Base-by-base conservation (phyloP, 1,140 invertebrate genomes). In the Uloborus diversus region DNA sequence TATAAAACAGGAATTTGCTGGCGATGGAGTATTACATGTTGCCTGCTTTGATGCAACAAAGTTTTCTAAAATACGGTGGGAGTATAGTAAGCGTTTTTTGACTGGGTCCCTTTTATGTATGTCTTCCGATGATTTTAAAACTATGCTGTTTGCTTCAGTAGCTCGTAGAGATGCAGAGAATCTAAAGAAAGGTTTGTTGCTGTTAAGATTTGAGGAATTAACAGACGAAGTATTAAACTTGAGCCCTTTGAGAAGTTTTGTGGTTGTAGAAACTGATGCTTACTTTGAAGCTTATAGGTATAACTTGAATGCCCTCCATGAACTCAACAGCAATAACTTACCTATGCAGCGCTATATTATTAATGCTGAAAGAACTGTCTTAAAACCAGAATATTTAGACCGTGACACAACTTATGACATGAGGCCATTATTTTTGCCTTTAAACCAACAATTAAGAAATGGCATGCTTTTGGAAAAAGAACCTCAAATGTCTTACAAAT, bases 71-170 rank as follows among this genome's bases (percentile, higher is more conserved):
- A 79, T 87, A 3, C 83, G 85, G 2, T 88, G 87, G 87, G 79
- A 84, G 28, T 68, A 65, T 1, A 88, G 88, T 0, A 90, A 91
- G 84, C 86, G 91, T 61, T 89, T 95, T 32, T 89, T 94, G 84
- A 91, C 86, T 85, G 93, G 93, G 0, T 91, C 92, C 0, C 85
- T 95, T n/a, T 82, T 95, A 0, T 90, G 92, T 79, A 89, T 95
- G 30, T 92, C 92, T 1, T 86, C 82, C 11, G 90, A 93, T 83
- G 88, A 91, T 59, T 94, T 94, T 85, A 85, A 89, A 32, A 89
- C 89, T 33, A 86, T 93, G 35, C 85, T 92, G 37, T 90, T 93
- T 82, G 93, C 90, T 20, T 91, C 89, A 1, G 90, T 94, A 25
- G 84, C 87, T 4, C 88, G 92, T 32, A 86, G 91, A 53, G 88